Percentiles rank a stretch among this genome's conserved stretches.
phyloP scores from a whole-genome alignment of 2,888 invertebrate species.

The Bellardia pandia region DNA sequence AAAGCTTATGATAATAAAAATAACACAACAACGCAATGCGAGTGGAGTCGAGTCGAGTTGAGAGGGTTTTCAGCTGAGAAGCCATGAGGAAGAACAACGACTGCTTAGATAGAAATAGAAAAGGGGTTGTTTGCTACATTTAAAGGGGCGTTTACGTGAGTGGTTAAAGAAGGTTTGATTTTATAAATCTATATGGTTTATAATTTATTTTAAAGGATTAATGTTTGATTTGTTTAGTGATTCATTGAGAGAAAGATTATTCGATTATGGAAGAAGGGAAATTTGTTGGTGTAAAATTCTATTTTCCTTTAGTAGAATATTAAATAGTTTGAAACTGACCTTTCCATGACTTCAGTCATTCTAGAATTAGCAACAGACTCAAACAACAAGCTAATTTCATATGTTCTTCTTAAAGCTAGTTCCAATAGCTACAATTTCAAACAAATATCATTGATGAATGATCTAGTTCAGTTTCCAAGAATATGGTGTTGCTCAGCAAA shows the following conservation, averaged over 20 bases:
- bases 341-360: too few species aligned
- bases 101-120: neutral
- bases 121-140: slow-evolving; percentile 44
- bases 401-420: too few species aligned
- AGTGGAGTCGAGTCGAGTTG: neutral
- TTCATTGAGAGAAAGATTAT: neutral
- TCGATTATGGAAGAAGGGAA: too few species aligned
- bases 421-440: too few species aligned
- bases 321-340: too few species aligned
- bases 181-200: neutral
- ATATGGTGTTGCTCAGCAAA: too few species aligned
- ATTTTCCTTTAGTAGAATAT: too few species aligned
- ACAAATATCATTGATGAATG: too few species aligned
- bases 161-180: slow-evolving; percentile 20
- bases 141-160: slow-evolving; percentile 35
- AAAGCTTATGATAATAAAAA: slow-evolving; percentile 55
- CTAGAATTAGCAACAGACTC: too few species aligned
- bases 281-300: too few species aligned
- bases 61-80: slow-evolving; percentile 29
- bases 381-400: too few species aligned
- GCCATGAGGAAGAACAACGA: slow-evolving; percentile 16
- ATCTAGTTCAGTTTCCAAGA: too few species aligned
- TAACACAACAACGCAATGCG: slow-evolving; percentile 32
- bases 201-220: slow-evolving; percentile 1
- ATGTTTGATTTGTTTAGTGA: neutral